phyloP scores from a whole-genome alignment of 2,797 vertebrate genomes.

The Sandelia bainsii region DNA sequence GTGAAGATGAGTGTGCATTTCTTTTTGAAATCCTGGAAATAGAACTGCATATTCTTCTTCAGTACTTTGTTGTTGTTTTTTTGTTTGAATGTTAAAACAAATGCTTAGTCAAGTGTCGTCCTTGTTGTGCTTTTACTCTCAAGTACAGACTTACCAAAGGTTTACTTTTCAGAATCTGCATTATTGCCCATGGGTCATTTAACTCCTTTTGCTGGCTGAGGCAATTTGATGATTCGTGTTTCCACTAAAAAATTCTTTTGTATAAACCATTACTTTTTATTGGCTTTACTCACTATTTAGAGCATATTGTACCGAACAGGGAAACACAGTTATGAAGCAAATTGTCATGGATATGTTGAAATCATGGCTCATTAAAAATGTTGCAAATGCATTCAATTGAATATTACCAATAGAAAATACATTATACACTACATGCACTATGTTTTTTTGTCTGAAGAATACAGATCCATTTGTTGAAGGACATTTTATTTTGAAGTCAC shows the following conservation, averaged over 20 bases:
- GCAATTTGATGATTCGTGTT: conserved; percentile 29
- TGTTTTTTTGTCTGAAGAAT: background rate
- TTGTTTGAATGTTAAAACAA: background rate
- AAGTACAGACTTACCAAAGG: conserved; percentile 12
- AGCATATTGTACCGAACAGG: conserved; percentile 23
- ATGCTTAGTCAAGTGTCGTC: background rate
- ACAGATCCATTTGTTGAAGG: background rate
- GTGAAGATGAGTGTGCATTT: conserved; percentile 15
- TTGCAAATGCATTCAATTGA: conserved; percentile 17
- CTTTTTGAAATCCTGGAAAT: conserved; percentile 41
- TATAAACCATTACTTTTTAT: conserved; percentile 53
- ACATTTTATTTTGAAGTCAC: conserved; percentile 13
- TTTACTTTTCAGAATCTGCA: conserved; percentile 8
- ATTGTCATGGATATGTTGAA: conserved; percentile 35
- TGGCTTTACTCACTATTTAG: conserved; percentile 21
- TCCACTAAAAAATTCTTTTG: conserved; percentile 26
- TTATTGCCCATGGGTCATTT: conserved; percentile 31
- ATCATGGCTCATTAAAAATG: conserved; percentile 46
- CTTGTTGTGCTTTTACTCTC: background rate
- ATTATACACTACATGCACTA: background rate
- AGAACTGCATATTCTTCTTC: conserved; percentile 3
- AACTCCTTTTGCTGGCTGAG: background rate
- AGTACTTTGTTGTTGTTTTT: background rate
- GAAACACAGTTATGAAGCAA: conserved; percentile 29
- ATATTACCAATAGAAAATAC: background rate